phyloP scores from a whole-genome alignment of 2,113 vertebrate species.

The Oncorhynchus gorbuscha region DNA sequence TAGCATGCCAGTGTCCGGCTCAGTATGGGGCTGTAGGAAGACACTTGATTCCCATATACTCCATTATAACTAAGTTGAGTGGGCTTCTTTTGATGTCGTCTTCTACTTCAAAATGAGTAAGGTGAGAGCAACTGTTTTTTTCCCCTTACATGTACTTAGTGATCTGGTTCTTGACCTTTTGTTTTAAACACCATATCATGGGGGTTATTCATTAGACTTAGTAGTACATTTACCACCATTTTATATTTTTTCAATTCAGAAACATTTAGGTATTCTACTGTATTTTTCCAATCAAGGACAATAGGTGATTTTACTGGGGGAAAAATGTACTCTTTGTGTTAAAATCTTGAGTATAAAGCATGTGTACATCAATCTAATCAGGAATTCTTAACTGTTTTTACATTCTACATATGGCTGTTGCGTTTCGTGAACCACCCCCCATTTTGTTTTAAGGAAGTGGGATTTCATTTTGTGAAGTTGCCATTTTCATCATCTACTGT shows the following conservation, averaged over 20 bases:
- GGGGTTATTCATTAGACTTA: background rate
- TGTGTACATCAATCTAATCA: background rate
- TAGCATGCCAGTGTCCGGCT: constrained; percentile 58
- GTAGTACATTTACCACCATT: background rate
- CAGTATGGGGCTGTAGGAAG: constrained; percentile 33
- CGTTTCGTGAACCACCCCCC: constrained; percentile 15
- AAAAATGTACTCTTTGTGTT: background rate
- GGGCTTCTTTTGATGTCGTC: constrained; percentile 38
- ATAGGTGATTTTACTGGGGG: background rate
- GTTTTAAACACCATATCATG: constrained; percentile 28
- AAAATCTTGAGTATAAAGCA: no score
- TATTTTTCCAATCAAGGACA: background rate
- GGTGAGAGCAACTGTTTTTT: constrained; percentile 38
- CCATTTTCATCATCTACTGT: constrained; percentile 25
- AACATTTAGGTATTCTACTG: background rate
- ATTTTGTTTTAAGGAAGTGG: constrained; percentile 36
- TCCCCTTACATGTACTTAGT: constrained; percentile 28
- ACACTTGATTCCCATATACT: constrained; percentile 10
- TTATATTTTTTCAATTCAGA: background rate
- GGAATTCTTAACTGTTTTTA: background rate
- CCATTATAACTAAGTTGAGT: constrained; percentile 41
- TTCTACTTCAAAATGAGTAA: constrained; percentile 38
- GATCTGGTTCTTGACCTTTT: constrained; percentile 15
- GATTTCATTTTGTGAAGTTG: constrained; percentile 39
- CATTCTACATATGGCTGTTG: background rate